Conservation (phyloP, 2,888 invertebrate genomes). For the Hololepta plana region DNA sequence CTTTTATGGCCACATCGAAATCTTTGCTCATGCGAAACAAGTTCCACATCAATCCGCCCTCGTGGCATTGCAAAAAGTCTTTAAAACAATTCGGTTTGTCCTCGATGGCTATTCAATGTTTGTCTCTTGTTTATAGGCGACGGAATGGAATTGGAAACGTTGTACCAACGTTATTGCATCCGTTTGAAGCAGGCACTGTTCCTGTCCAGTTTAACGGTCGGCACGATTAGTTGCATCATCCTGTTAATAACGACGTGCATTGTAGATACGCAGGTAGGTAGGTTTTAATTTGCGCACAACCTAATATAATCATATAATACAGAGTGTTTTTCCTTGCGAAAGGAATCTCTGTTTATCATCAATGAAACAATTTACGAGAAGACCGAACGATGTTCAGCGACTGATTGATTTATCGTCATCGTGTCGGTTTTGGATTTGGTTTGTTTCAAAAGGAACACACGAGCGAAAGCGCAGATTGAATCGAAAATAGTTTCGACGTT, state of each 20-base stretch:
- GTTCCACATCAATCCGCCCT: too few relatives aligned
- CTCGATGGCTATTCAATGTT: too few relatives aligned
- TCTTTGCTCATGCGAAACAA: too few relatives aligned
- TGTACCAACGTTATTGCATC: slow-evolving; percentile 53
- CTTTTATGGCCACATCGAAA: too few relatives aligned
- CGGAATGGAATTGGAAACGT: slow-evolving; percentile 46
- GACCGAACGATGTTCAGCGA: not conserved
- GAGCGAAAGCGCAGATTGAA: too few relatives aligned
- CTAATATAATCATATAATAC: slow-evolving; percentile 2
- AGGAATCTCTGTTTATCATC: slow-evolving; percentile 1
- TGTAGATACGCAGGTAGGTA: slow-evolving; percentile 37
- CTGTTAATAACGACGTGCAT: slow-evolving; percentile 42
- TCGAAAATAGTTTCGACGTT: too few relatives aligned
- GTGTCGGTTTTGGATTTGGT: not conserved
- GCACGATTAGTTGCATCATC: slow-evolving; percentile 38
- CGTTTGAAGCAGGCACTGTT: slow-evolving; percentile 58
- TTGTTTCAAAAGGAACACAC: not conserved
- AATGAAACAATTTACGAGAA: not conserved
- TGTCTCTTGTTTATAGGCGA: slow-evolving; percentile 38
- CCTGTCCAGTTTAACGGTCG: slow-evolving; percentile 50
- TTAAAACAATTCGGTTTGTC: too few relatives aligned
- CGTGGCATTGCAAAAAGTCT: too few relatives aligned
- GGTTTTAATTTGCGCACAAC: not conserved
- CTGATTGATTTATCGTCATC: not conserved
- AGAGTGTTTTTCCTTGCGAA: not conserved